Conservation (phyloP, 37 sponge, comb jelly and placozoan species). For the Amphimedon queenslandica region DNA sequence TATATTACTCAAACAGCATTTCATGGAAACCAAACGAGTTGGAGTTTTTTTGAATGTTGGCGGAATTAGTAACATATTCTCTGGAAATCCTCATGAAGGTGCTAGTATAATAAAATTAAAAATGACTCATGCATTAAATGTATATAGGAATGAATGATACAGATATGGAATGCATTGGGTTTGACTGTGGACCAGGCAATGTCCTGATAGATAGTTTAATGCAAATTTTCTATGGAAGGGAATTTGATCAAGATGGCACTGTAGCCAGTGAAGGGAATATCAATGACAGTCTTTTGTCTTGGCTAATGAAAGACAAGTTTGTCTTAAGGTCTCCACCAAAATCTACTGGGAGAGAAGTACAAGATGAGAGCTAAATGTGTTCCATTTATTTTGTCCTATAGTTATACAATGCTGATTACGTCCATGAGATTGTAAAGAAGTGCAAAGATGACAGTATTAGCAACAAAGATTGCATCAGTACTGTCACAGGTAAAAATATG, state of each 20-base stretch:
- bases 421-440: constrained; percentile 1
- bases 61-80: constrained; percentile 69
- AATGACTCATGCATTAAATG: too few species aligned
- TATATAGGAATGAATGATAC: too few species aligned
- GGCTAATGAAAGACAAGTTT: constrained; percentile 32
- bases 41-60: constrained; percentile 69
- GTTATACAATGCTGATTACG: constrained; percentile 34
- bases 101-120: background rate
- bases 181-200: constrained; percentile 83
- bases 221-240: constrained; percentile 25
- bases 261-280: constrained; percentile 14
- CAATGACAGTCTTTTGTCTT: constrained; percentile 9
- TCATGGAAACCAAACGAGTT: constrained; percentile 17
- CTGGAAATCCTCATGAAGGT: constrained; percentile 1
- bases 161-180: constrained; percentile 26
- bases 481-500: constrained; percentile 32
- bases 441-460: constrained; percentile 14
- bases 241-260: constrained; percentile 51
- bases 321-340: constrained; percentile 45
- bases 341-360: constrained; percentile 62
- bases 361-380: background rate
- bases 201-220: constrained; percentile 52
- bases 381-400: too few species aligned
- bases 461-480: constrained; percentile 32
- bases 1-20: constrained; percentile 26